Conservation (phyloP, 2,113 vertebrate species). For the Cisticola juncidis region DNA sequence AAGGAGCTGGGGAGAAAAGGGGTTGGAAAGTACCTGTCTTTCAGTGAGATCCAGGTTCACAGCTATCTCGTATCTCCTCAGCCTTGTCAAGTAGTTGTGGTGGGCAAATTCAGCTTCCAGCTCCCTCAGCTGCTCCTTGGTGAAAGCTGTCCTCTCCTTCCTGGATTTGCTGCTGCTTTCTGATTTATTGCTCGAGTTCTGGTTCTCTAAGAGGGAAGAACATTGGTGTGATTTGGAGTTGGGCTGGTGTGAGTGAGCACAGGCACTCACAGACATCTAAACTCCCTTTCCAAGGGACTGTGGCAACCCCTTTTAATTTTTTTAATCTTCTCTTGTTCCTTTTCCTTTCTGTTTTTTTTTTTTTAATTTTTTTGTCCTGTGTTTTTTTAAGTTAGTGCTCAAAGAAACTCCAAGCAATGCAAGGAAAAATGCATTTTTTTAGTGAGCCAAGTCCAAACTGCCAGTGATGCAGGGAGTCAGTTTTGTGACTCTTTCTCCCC, state of each 20-base stretch:
- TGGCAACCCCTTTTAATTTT: neutral
- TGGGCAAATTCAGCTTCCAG: conserved; percentile 95
- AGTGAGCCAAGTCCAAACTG: neutral
- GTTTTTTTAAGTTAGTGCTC: neutral
- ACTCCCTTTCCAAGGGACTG: too few relatives aligned
- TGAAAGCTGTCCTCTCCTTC: conserved; percentile 95
- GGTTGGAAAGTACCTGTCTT: conserved; percentile 82
- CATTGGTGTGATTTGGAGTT: neutral
- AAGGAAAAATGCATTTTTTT: neutral
- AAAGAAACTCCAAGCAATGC: neutral
- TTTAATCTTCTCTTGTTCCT: too few relatives aligned
- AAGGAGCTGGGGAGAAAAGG: neutral
- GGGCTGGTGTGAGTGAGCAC: accelerated
- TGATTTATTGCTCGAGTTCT: conserved; percentile 74
- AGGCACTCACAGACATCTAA: neutral
- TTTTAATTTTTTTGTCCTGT: neutral
- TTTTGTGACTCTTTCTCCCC: neutral
- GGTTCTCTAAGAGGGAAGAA: conserved; percentile 76
- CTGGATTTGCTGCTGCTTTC: conserved; percentile 86
- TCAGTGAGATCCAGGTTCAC: conserved; percentile 97
- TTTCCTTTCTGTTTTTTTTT: neutral
- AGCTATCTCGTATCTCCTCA: conserved; percentile 95
- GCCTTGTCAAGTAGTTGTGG: conserved; percentile 95
- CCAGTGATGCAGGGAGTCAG: neutral
- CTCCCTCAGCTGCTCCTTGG: conserved; percentile 93